Base-by-base conservation (phyloP, 1,140 invertebrate species). In the Nymphalis io region DNA sequence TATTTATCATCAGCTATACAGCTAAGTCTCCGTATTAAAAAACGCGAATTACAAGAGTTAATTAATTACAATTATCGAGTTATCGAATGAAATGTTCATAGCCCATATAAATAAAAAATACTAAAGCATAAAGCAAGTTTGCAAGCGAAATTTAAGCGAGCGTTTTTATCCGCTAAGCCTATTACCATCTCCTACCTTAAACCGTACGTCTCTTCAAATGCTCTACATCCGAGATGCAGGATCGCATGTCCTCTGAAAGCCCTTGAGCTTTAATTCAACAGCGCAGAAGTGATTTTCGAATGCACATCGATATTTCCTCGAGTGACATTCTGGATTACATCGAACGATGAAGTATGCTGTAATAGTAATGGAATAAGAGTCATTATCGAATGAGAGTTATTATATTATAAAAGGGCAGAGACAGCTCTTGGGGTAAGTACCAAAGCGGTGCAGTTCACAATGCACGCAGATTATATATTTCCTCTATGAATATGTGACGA, bases 81-180 rank as follows among this genome's bases (percentile, higher is more conserved):
- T n/a, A n/a, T n/a, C n/a, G n/a, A n/a, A n/a, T n/a, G n/a, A n/a
- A n/a, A n/a, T n/a, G n/a, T n/a, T n/a, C n/a, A n/a, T n/a, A n/a
- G n/a, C n/a, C n/a, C n/a, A n/a, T n/a, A 42, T n/a, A 42, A 42
- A 42, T 3, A 12, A 42, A 42, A n/a, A 13, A 13, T 13, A 42
- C 12, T 15, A 42, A 42, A 15, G 15, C 13, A 42, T n/a, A 11
- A 42, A 42, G 40, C 40, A 10, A 44, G 40, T 60, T 60, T 60
- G 18, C 8, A 8, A 8, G n/a, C 13, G 44, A 62, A 48, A 62
- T 11, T 46, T 20, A 59, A 59, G n/a, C 1, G 40, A 57, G 21
- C 16, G 20, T 38, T 58, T 58, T 23, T 38, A 60, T 67, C 55
- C 64, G 42, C 44, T 67, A 60, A 59, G 57, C 55, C 55, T 48